Percentiles rank a stretch among this genome's conserved stretches.
Conservation (phyloP, 2,888 invertebrate genomes). For the Taphrorychus bicolor region DNA sequence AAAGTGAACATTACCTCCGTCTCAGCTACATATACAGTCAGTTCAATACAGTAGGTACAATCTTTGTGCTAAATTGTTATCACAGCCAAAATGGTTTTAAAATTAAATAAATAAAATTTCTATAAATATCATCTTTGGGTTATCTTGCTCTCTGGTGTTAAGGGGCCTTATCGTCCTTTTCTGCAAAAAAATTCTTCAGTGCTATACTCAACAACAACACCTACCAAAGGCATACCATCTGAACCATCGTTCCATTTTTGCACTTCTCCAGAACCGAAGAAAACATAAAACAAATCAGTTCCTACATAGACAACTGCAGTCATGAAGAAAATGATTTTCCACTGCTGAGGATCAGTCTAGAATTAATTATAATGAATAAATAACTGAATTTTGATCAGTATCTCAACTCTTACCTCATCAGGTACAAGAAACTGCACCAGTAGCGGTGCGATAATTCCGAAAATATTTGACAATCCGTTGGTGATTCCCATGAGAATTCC, state of each 20-base stretch:
- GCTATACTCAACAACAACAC: not conserved
- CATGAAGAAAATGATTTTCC: conserved; percentile 79
- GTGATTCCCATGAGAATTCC: conserved; percentile 87
- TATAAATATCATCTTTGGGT: not conserved
- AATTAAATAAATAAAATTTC: not conserved
- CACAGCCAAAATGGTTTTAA: too few relatives aligned
- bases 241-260: conserved; percentile 59
- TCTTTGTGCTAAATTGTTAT: too few relatives aligned
- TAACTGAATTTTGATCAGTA: not conserved
- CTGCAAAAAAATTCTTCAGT: not conserved
- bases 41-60: too few relatives aligned
- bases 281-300: conserved; percentile 71
- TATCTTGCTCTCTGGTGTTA: not conserved
- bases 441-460: conserved; percentile 80
- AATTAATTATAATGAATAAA: conserved; percentile 44
- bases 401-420: conserved; percentile 67
- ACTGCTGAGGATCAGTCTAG: conserved; percentile 69
- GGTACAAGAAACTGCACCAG: conserved; percentile 73
- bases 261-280: conserved; percentile 71
- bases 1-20: too few relatives aligned
- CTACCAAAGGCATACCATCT: conserved; percentile 11
- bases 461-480: conserved; percentile 78
- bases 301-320: conserved; percentile 73
- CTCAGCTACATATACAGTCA: too few relatives aligned
- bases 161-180: not conserved